Percentiles rank a stretch among this genome's conserved stretches.
These are phyloP conservation scores for Hybognathus amarus DNA, from an alignment of 2,797 vertebrate species.

Conservation along the genomic window DNA sequence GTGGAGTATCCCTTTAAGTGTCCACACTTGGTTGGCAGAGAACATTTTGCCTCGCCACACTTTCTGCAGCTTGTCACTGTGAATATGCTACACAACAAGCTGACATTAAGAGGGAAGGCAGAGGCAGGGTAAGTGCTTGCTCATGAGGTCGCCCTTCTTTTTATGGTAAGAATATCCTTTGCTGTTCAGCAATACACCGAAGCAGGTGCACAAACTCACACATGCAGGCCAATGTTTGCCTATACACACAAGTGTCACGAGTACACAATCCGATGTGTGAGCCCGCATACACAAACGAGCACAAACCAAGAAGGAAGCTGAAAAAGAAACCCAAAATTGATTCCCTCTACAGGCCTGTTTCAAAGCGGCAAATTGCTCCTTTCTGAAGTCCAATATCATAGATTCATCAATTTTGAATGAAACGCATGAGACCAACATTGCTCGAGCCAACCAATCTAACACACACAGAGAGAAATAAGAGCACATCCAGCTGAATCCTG, in stretches of 20 bases:
- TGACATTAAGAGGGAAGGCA: constrained; percentile 22
- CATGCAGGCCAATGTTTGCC: constrained; percentile 21
- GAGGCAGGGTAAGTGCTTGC: constrained; percentile 47
- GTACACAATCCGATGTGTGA: neutral
- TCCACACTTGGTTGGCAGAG: constrained; percentile 1
- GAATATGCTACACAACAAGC: constrained; percentile 21
- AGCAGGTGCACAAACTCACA: constrained; percentile 44
- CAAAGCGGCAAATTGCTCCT: constrained; percentile 32
- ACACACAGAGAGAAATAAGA: constrained; percentile 1
- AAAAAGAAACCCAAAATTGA: constrained; percentile 24
- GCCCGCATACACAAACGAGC: neutral
- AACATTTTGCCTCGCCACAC: constrained; percentile 16
- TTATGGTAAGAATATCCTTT: constrained; percentile 44
- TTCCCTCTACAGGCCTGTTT: constrained; percentile 15
- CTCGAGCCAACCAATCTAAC: constrained; percentile 4
- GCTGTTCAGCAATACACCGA: constrained; percentile 40
- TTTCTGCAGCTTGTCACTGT: constrained; percentile 8
- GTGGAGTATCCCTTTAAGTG: neutral
- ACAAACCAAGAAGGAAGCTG: neutral
- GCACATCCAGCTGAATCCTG: constrained; percentile 11
- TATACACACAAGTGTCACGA: neutral
- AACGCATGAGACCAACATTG: constrained; percentile 14
- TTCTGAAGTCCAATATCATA: constrained; percentile 40
- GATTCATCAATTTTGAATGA: constrained; percentile 44
- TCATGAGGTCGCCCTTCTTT: constrained; percentile 42